Conservation (phyloP, 2,113 vertebrate genomes). For the Polypterus senegalus region DNA sequence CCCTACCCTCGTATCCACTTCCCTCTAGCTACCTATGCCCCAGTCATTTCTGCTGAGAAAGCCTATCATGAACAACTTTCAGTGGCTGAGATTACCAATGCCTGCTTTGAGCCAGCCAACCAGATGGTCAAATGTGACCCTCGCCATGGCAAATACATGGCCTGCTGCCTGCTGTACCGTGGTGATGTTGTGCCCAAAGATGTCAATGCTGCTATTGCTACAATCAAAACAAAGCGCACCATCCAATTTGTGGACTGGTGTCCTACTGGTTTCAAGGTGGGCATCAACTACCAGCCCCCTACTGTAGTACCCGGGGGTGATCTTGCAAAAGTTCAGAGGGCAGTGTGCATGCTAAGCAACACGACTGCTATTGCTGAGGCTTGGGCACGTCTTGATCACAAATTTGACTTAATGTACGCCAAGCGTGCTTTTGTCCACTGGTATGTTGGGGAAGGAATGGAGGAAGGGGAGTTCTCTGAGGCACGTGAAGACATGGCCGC, state of each 20-base stretch:
- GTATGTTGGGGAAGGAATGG: constrained; percentile 4
- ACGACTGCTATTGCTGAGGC: constrained; percentile 25
- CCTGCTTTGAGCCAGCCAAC: constrained; percentile 56
- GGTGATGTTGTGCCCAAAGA: constrained; percentile 31
- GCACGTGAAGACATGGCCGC: constrained; percentile 17
- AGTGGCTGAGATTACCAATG: constrained; percentile 55
- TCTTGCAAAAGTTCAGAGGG: no score
- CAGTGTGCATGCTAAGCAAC: no score
- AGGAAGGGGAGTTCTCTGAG: constrained; percentile 4
- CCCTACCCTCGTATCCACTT: constrained; percentile 69
- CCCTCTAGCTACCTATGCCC: constrained; percentile 66
- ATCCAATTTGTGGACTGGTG: constrained; percentile 49
- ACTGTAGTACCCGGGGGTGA: no score
- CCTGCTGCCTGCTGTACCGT: constrained; percentile 40
- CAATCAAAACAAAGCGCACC: constrained; percentile 23
- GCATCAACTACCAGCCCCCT: no score
- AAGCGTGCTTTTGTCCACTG: constrained; percentile 2
- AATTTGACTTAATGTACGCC: constrained; percentile 20
- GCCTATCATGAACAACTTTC: constrained; percentile 57
- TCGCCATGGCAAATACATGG: constrained; percentile 47
- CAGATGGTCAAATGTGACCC: constrained; percentile 63
- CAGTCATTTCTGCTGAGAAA: constrained; percentile 69
- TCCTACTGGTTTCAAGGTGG: no score
- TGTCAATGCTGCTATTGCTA: constrained; percentile 26
- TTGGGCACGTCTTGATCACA: constrained; percentile 29